Conservation (phyloP, 2,113 vertebrate species). For the Calyptomena viridis region DNA sequence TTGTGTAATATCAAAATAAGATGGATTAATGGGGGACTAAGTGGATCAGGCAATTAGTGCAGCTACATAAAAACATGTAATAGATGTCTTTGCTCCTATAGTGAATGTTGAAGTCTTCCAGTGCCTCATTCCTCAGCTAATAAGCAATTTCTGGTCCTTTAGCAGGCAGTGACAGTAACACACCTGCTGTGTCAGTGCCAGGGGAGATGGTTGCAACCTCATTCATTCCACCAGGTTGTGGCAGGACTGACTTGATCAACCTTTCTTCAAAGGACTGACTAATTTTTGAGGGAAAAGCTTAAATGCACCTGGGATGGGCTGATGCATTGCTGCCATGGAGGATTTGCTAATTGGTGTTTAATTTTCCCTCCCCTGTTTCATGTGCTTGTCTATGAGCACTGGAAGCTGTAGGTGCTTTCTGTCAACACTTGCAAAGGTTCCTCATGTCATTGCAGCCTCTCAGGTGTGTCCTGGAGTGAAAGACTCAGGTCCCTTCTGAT, state of each 20-base stretch:
- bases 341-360: neutral
- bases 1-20: neutral
- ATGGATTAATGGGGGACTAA: neutral
- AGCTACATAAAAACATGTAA: neutral
- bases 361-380: neutral
- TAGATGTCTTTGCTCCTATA: neutral
- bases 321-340: neutral
- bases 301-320: neutral
- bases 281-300: neutral
- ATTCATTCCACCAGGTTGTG: neutral
- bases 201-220: neutral
- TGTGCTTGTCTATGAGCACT: neutral
- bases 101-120: neutral
- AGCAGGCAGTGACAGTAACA: neutral
- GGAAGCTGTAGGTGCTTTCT: neutral
- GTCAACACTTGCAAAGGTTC: neutral
- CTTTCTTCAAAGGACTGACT: neutral
- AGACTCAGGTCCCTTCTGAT: neutral
- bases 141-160: neutral
- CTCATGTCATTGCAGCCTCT: neutral
- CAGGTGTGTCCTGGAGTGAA: neutral
- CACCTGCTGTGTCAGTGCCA: neutral
- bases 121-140: neutral
- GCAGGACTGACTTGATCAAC: neutral
- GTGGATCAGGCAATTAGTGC: neutral